These are phyloP conservation scores for Prorops nasuta DNA, from an alignment of 1,140 invertebrate species.

Conservation along the genomic window DNA sequence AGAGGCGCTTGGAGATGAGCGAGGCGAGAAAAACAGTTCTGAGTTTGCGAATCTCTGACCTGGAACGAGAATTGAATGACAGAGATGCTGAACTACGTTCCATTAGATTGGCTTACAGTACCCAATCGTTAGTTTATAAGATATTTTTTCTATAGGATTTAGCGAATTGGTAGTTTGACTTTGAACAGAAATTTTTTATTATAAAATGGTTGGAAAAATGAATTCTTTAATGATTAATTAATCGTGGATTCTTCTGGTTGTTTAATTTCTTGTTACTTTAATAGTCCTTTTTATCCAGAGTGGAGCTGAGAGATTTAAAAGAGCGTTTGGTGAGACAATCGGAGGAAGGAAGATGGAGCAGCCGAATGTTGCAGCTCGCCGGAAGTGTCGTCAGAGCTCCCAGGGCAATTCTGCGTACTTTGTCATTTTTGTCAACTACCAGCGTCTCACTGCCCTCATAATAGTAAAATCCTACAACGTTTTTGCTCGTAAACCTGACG, in stretches of 20 bases:
- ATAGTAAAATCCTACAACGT: too few species aligned
- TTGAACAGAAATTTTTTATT: too few species aligned
- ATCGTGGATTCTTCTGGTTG: not conserved
- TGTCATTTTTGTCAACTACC: slow-evolving; percentile 37
- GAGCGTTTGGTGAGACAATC: slow-evolving; percentile 35
- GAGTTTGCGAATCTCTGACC: slow-evolving; percentile 18
- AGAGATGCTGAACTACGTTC: slow-evolving; percentile 31
- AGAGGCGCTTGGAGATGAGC: slow-evolving; percentile 25
- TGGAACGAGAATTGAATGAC: slow-evolving; percentile 36
- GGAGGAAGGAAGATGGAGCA: slow-evolving; percentile 41
- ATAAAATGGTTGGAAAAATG: too few species aligned
- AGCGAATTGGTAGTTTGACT: not conserved
- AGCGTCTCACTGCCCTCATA: slow-evolving; percentile 15
- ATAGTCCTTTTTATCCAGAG: slow-evolving; percentile 18
- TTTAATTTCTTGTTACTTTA: not conserved
- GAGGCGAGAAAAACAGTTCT: slow-evolving; percentile 24
- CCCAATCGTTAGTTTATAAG: slow-evolving; percentile 33
- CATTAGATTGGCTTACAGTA: slow-evolving; percentile 34
- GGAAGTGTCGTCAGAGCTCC: slow-evolving; percentile 44
- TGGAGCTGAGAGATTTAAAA: slow-evolving; percentile 37
- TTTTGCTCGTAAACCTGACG: too few species aligned
- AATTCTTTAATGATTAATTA: not conserved
- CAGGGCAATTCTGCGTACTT: slow-evolving; percentile 40
- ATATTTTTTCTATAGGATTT: slow-evolving; percentile 6
- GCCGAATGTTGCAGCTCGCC: slow-evolving; percentile 44